phyloP scores from a whole-genome alignment of 1,140 invertebrate genomes.

The Euwallacea similis region DNA sequence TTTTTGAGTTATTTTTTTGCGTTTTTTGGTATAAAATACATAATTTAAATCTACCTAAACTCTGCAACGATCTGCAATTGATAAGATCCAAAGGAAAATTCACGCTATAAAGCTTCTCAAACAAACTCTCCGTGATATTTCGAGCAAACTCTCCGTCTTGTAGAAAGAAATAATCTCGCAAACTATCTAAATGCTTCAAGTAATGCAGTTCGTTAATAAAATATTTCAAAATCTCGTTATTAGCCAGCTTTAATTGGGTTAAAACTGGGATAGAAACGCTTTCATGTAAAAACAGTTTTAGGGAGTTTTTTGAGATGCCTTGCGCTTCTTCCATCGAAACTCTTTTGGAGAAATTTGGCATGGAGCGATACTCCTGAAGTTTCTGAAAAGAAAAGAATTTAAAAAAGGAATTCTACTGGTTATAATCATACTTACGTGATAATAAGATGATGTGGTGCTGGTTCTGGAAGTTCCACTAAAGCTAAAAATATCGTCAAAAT shows the following conservation, averaged over 20 bases:
- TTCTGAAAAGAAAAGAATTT: neutral
- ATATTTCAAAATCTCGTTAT: slow-evolving; percentile 70
- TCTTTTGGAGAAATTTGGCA: slow-evolving; percentile 35
- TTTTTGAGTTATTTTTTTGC: too few relatives aligned
- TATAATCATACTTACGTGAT: slow-evolving; percentile 8
- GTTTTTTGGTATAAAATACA: too few relatives aligned
- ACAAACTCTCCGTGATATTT: slow-evolving; percentile 67
- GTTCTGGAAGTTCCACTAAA: slow-evolving; percentile 27
- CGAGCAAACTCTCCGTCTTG: slow-evolving; percentile 76
- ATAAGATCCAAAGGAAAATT: slow-evolving; percentile 66
- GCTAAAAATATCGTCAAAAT: slow-evolving; percentile 44
- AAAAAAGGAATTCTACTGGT: neutral
- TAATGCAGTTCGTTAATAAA: slow-evolving; percentile 67
- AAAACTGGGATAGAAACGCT: slow-evolving; percentile 68
- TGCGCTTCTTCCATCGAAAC: slow-evolving; percentile 38
- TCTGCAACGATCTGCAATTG: slow-evolving; percentile 67
- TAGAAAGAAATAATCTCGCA: slow-evolving; percentile 74
- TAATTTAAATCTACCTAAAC: slow-evolving; percentile 45
- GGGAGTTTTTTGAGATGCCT: slow-evolving; percentile 36
- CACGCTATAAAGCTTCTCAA: slow-evolving; percentile 64
- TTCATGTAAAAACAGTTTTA: slow-evolving; percentile 59
- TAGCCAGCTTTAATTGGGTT: slow-evolving; percentile 68
- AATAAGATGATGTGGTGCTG: slow-evolving; percentile 4
- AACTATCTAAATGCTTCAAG: slow-evolving; percentile 68
- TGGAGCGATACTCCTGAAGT: neutral